phyloP scores from a whole-genome alignment of 2,113 vertebrate genomes.

The Tetrax tetrax region DNA sequence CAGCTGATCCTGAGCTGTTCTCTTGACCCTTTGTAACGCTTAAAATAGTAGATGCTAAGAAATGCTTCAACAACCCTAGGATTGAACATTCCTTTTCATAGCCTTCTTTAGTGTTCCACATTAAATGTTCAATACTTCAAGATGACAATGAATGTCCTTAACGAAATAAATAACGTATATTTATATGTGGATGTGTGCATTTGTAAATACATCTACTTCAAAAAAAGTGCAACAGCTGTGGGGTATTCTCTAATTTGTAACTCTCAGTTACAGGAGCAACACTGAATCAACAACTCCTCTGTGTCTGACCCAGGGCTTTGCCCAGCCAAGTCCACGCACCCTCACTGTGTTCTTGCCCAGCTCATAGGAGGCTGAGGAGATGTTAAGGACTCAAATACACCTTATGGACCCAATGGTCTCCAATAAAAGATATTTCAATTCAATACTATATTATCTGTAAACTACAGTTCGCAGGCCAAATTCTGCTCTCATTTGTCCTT shows the following conservation, averaged over 20 bases:
- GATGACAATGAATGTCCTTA: not conserved
- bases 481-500: not conserved
- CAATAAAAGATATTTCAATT: not conserved
- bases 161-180: not conserved
- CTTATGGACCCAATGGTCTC: not conserved
- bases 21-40: not conserved
- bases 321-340: not conserved
- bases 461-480: not conserved
- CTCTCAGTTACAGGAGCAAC: not conserved
- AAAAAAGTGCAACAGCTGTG: not conserved
- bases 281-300: not conserved
- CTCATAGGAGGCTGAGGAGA: not conserved
- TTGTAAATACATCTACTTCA: not conserved
- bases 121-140: not conserved
- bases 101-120: not conserved
- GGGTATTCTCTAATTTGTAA: not conserved
- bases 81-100: not conserved
- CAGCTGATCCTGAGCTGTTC: conserved; percentile 24
- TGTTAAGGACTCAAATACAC: not conserved
- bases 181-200: not conserved
- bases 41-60: conserved; percentile 4
- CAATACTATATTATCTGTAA: not conserved
- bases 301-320: not conserved
- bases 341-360: not conserved
- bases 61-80: not conserved